Evolutionary conservation across 2,113 vertebrate species (phyloP), one percentile per base, ranked within the genome.

Genomic region (Melanotaenia duboulayi): DNA sequence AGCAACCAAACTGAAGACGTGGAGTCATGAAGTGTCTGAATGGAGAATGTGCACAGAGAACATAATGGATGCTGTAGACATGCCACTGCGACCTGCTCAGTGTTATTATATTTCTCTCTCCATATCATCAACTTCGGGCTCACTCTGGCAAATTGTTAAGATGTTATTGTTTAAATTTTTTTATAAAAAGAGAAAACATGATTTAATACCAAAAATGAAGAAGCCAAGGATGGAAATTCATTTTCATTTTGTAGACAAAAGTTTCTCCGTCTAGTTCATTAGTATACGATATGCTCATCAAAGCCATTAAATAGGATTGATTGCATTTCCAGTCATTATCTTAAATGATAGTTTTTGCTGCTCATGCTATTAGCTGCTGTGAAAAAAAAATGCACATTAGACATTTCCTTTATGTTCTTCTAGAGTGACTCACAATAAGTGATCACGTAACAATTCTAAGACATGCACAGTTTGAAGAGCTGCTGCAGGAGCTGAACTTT

Each of bases 241-340:
- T 16, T 55, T 79, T 50, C 54, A 78, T 81, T 79, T 78, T 46
- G 37, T 22, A 68, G 65, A 32, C 64, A 19, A 65, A 76, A 49
- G 59, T 82, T 79, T 57, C 54, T 22, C 77, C 74, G 65, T 74
- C 57, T 74, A 42, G 56, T 71, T 81, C 70, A 65, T 80, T 74
- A 69, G 62, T 74, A 35, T 52, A 52, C 66, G 60, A 44, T 78
- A 49, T 37, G 64, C 74, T 88, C 78, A 79, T 89, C 69, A 82
- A 61, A 78, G 67, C 79, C 79, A 78, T 90, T 87, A 87, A 81
- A 86, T 48, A 55, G 63, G 66, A 78, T 78, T 80, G 64, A 87
- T 76, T 83, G 81, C 68, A 12, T 85, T 85, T 83, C 46, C 73
- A 71, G 24, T 73, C 77, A 83, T 88, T 86, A 90, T 12, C 64